Conservation (phyloP, 2,797 vertebrate species). For the Acanthurus leucopareius region DNA sequence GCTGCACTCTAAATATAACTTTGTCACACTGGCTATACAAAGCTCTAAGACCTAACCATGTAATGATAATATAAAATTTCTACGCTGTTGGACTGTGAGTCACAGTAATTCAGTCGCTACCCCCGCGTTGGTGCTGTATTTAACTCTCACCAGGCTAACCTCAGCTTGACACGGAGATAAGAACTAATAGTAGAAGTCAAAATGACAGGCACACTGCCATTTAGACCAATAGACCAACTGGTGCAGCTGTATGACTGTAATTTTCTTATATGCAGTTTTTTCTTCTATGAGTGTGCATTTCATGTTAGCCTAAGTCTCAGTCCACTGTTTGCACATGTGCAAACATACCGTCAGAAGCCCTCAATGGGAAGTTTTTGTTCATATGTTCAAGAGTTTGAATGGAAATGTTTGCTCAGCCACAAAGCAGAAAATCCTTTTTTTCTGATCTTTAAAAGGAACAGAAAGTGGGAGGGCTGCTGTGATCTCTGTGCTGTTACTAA, state of each 20-base stretch:
- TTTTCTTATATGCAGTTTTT: neutral
- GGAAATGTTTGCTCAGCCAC: slow-evolving; percentile 30
- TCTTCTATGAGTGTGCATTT: slow-evolving; percentile 13
- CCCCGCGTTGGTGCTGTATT: neutral
- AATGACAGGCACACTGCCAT: slow-evolving; percentile 13
- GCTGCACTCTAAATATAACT: slow-evolving; percentile 32
- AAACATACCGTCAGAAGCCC: neutral
- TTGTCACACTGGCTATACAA: slow-evolving; percentile 13
- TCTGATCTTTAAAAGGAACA: slow-evolving; percentile 50
- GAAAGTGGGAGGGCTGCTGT: slow-evolving; percentile 45
- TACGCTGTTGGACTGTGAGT: slow-evolving; percentile 6
- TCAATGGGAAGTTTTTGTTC: slow-evolving; percentile 21
- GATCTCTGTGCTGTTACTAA: slow-evolving; percentile 56
- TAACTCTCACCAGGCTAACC: neutral
- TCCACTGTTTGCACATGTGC: slow-evolving; percentile 13
- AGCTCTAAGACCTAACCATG: neutral
- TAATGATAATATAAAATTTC: neutral
- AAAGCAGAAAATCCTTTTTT: slow-evolving; percentile 30
- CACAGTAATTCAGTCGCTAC: neutral
- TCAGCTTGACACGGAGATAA: neutral
- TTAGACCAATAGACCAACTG: slow-evolving; percentile 1
- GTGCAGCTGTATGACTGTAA: neutral
- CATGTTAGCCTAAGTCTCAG: neutral
- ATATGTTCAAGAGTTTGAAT: neutral
- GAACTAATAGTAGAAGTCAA: neutral